Percentiles rank a stretch among this genome's conserved stretches.
These are phyloP conservation scores for Choloepus hoffmanni DNA, from an alignment of 2,113 vertebrate species.

Conservation along the genomic window DNA sequence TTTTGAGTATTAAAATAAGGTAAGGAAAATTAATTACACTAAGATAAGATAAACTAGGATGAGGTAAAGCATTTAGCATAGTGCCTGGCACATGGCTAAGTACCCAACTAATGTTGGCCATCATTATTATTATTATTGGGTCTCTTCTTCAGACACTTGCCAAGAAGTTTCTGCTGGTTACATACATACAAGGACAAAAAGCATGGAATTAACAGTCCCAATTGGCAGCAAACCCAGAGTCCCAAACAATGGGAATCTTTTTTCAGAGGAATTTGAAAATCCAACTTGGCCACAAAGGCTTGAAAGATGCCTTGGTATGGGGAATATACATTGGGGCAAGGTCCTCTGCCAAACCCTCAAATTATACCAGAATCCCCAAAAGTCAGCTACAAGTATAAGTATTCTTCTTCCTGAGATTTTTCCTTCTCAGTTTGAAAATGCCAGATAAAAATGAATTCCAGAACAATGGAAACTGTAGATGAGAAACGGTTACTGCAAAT, in stretches of 20 bases:
- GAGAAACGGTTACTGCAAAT: constrained; percentile 25
- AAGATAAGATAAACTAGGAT: neutral
- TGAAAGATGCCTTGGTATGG: neutral
- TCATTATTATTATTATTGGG: neutral
- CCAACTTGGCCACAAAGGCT: constrained; percentile 24
- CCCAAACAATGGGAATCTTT: neutral
- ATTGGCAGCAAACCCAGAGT: neutral
- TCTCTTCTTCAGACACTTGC: neutral
- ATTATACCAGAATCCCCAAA: neutral
- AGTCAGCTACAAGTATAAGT: neutral
- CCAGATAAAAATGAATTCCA: constrained; percentile 68
- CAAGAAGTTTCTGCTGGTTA: neutral
- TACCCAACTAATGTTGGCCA: neutral
- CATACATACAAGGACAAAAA: neutral
- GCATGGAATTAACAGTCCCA: neutral
- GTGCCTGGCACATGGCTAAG: neutral
- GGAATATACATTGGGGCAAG: neutral
- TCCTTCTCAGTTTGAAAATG: constrained; percentile 55
- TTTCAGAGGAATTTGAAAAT: constrained; percentile 21
- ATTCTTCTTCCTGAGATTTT: neutral
- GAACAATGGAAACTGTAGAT: constrained; percentile 62
- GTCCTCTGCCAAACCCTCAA: neutral
- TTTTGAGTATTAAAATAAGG: constrained; percentile 31
- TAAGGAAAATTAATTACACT: neutral
- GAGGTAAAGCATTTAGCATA: neutral